phyloP scores from a whole-genome alignment of 2,797 vertebrate species.

The Chiroxiphia lanceolata region DNA sequence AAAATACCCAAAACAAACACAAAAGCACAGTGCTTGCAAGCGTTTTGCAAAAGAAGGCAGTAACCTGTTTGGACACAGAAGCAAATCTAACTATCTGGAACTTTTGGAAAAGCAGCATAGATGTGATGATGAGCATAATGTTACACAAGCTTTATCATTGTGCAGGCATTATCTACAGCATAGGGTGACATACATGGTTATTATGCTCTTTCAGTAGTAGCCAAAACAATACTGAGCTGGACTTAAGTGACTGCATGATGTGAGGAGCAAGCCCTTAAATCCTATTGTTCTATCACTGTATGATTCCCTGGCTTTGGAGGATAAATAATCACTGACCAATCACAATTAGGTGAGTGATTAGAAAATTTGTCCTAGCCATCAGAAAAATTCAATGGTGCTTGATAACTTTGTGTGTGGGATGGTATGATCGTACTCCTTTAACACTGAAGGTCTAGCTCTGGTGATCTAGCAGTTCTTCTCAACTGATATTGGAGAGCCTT shows the following conservation, averaged over 20 bases:
- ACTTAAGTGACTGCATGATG: background rate
- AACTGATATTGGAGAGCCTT: fast-evolving
- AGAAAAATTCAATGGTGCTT: background rate
- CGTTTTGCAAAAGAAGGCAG: background rate
- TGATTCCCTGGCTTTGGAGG: background rate
- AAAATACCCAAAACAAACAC: background rate
- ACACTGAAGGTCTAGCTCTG: background rate
- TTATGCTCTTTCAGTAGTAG: background rate
- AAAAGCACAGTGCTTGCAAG: background rate
- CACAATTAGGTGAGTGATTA: background rate
- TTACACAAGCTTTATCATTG: background rate
- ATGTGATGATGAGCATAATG: background rate
- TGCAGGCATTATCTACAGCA: background rate
- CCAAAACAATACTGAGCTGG: background rate
- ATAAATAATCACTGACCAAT: background rate
- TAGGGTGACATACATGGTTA: background rate
- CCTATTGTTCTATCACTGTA: background rate
- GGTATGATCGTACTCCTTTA: background rate
- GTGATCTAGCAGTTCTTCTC: background rate
- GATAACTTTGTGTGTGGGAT: background rate
- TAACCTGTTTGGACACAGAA: background rate
- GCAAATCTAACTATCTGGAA: background rate
- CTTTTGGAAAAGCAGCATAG: background rate
- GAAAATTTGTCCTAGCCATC: background rate
- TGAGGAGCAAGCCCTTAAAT: background rate